Conservation (phyloP, 53 echinoderm and acorn worm species). For the Echinarachnius parma region DNA sequence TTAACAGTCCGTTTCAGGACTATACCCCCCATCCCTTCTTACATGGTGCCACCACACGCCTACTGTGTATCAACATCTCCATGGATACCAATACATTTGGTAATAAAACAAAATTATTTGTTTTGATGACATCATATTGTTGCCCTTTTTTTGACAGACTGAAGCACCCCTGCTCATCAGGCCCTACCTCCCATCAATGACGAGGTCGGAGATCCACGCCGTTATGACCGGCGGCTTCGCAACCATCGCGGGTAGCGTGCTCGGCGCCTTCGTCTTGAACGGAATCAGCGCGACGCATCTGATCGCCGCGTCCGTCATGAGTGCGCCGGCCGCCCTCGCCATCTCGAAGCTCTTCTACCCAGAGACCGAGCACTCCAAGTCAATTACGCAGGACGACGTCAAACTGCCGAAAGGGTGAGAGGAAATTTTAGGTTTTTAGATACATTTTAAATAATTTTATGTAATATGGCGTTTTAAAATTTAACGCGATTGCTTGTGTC, state of each 20-base stretch:
- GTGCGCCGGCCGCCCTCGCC: constrained; percentile 93
- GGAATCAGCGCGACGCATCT: constrained; percentile 95
- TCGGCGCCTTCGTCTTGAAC: constrained; percentile 86
- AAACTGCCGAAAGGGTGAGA: constrained; percentile 54
- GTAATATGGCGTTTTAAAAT: too few species aligned
- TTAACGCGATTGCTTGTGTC: too few species aligned
- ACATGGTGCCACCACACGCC: too few species aligned
- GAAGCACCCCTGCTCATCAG: constrained; percentile 89
- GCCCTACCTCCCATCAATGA: constrained; percentile 81
- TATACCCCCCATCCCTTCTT: too few species aligned
- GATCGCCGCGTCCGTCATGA: constrained; percentile 91
- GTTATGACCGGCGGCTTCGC: constrained; percentile 99
- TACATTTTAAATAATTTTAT: too few species aligned
- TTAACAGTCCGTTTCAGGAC: too few species aligned
- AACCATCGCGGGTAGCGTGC: constrained; percentile 87
- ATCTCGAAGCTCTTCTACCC: constrained; percentile 86
- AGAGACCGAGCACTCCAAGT: constrained; percentile 66
- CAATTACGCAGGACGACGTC: constrained; percentile 59
- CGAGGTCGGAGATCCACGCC: constrained; percentile 88
- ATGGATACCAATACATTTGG: too few species aligned
- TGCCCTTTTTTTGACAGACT: too few species aligned
- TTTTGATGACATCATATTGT: too few species aligned
- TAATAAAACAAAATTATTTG: too few species aligned
- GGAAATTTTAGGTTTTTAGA: too few species aligned
- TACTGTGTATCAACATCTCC: too few species aligned